These are phyloP conservation scores for Corythucha ciliata DNA, from an alignment of 2,888 invertebrate genomes.

Conservation along the genomic window DNA sequence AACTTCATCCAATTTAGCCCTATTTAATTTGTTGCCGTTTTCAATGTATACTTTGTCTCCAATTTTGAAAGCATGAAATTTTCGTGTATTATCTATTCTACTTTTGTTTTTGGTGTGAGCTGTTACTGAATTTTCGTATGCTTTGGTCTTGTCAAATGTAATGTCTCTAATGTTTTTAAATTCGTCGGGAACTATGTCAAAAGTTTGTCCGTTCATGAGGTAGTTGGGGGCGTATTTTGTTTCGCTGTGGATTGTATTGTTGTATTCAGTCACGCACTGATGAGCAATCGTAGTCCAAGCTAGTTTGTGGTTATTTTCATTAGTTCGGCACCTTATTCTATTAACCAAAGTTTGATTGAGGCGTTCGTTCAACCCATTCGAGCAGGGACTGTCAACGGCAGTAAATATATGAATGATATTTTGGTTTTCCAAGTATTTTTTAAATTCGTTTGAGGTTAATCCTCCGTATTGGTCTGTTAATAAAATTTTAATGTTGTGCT, in stretches of 20 bases:
- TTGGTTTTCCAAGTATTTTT: conserved; percentile 31
- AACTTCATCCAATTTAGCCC: background rate
- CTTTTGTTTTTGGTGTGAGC: conserved; percentile 18
- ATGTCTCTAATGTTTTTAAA: too few relatives aligned
- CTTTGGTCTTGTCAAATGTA: conserved; percentile 20
- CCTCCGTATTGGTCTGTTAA: conserved; percentile 35
- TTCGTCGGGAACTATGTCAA: conserved; percentile 24
- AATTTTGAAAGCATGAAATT: background rate
- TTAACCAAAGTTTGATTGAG: conserved; percentile 32
- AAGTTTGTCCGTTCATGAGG: conserved; percentile 25
- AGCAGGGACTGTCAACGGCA: conserved; percentile 31
- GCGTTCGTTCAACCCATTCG: conserved; percentile 32
- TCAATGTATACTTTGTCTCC: background rate
- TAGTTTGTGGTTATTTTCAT: conserved; percentile 26
- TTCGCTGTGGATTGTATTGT: conserved; percentile 28
- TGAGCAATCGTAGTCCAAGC: conserved; percentile 31
- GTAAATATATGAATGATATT: conserved; percentile 29
- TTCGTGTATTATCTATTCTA: background rate
- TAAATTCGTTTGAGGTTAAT: conserved; percentile 35
- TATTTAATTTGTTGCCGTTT: background rate
- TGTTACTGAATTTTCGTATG: conserved; percentile 15
- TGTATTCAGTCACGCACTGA: conserved; percentile 29
- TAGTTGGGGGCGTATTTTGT: conserved; percentile 31
- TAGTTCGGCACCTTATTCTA: conserved; percentile 30
- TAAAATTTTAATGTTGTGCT: conserved; percentile 21